Percentiles rank a stretch among this genome's conserved stretches.
These are phyloP conservation scores for Oryctolagus cuniculus DNA, from an alignment of 2,113 vertebrate genomes.

Conservation along the genomic window DNA sequence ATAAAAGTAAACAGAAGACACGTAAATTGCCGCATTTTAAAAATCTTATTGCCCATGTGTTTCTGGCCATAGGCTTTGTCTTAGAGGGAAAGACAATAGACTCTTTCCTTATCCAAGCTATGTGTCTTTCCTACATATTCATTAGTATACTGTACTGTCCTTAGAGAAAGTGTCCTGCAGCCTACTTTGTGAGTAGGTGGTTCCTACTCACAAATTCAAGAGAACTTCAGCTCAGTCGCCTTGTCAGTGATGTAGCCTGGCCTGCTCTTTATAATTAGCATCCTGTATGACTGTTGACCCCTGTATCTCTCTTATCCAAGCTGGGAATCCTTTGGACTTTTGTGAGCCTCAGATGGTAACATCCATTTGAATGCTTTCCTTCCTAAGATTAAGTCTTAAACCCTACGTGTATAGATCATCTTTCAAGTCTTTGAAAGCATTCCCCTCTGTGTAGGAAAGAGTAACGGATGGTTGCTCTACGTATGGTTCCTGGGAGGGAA, in stretches of 20 bases:
- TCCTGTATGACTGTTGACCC: neutral
- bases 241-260: neutral
- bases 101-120: neutral
- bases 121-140: neutral
- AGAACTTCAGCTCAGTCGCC: neutral
- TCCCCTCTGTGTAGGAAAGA: neutral
- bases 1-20: neutral
- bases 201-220: neutral
- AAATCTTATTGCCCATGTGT: neutral
- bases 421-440: constrained; percentile 45
- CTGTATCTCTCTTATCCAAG: constrained; percentile 42
- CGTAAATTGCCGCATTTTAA: neutral
- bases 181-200: neutral
- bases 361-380: constrained; percentile 49
- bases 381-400: constrained; percentile 53
- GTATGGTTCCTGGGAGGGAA: constrained; percentile 33
- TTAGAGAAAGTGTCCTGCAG: neutral
- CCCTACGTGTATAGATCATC: constrained; percentile 54
- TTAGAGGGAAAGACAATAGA: neutral
- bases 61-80: neutral
- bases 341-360: neutral
- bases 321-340: neutral
- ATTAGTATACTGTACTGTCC: neutral
- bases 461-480: neutral
- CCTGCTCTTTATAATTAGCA: constrained; percentile 27